These are phyloP conservation scores for Perithous albicinctus DNA, from an alignment of 2,888 invertebrate genomes.

Conservation along the genomic window DNA sequence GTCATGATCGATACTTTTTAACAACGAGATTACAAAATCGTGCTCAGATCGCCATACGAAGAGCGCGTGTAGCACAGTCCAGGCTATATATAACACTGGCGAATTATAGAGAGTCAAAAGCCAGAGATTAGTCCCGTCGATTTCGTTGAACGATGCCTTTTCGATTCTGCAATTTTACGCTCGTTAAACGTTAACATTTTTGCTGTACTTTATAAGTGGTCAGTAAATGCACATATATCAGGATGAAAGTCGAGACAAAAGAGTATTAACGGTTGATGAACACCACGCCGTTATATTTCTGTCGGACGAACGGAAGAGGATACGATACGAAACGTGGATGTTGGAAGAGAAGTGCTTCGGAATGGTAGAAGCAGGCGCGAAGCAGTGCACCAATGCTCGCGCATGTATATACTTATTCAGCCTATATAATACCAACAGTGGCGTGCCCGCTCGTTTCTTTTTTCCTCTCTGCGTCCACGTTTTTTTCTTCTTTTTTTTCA, in stretches of 20 bases:
- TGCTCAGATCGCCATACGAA: conserved; percentile 42
- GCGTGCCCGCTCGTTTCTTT: conserved; percentile 4
- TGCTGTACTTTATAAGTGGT: conserved; percentile 14
- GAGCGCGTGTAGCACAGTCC: conserved; percentile 18
- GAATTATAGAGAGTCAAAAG: conserved; percentile 38
- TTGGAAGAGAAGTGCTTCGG: conserved; percentile 6
- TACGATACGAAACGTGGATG: conserved; percentile 28
- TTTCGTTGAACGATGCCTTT: conserved; percentile 34
- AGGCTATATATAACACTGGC: background rate
- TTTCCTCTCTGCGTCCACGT: conserved; percentile 2
- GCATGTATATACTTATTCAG: background rate
- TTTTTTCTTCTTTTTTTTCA: conserved; percentile 7
- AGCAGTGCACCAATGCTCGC: background rate
- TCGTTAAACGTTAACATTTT: conserved; percentile 56
- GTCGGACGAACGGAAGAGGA: conserved; percentile 45
- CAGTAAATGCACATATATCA: conserved; percentile 3
- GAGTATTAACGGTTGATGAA: conserved; percentile 33
- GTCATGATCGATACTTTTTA: too few relatives aligned
- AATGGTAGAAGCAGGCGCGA: background rate
- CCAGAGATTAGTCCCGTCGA: conserved; percentile 48
- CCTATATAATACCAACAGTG: conserved; percentile 24
- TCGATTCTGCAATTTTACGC: conserved; percentile 60
- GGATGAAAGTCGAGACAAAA: conserved; percentile 23
- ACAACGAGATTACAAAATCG: conserved; percentile 43
- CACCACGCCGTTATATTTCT: conserved; percentile 49